A percentile compares a stretch with the other conserved stretches of the same genome.
Evolutionary conservation across 2,113 vertebrate species (phyloP).

Genomic region (Dipodomys merriami): DNA sequence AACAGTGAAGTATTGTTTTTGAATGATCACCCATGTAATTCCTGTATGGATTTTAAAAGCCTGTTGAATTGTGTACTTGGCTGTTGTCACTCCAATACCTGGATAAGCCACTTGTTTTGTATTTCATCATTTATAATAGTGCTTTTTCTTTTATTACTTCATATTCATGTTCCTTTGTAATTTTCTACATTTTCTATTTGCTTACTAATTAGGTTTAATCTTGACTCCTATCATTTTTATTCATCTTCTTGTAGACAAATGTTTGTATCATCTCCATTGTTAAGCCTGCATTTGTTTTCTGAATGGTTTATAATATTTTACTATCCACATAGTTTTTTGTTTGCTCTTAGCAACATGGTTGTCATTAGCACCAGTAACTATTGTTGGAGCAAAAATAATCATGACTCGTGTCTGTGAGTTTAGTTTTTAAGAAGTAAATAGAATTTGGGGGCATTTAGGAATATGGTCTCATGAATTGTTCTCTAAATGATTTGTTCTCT

Average conservation of each 20-base stretch:
- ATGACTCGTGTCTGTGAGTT: not conserved
- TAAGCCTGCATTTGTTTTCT: not conserved
- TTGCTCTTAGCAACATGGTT: constrained; percentile 1
- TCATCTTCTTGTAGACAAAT: constrained; percentile 8
- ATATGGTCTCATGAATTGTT: not conserved
- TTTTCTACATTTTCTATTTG: constrained; percentile 26
- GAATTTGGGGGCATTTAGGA: constrained; percentile 25
- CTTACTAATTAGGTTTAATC: constrained; percentile 38
- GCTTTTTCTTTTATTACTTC: constrained; percentile 14
- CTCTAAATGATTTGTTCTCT: too few species aligned
- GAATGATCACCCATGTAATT: not conserved
- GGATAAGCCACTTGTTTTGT: not conserved
- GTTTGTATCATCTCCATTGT: constrained; percentile 56
- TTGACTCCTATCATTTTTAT: constrained; percentile 17
- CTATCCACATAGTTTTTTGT: constrained; percentile 28
- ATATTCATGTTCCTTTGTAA: constrained; percentile 54
- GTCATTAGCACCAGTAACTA: constrained; percentile 20
- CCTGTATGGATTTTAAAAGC: not conserved
- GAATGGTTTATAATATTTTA: constrained; percentile 26
- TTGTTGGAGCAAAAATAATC: constrained; percentile 22
- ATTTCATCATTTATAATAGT: not conserved
- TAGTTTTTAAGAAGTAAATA: constrained; percentile 36
- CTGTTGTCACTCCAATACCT: constrained; percentile 15
- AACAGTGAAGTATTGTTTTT: constrained; percentile 25
- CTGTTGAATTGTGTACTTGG: not conserved